Percentiles rank a stretch among this genome's conserved stretches.
Evolutionary conservation across 2,888 invertebrate genomes (phyloP).

Genomic region (Anarsia innoxiella): DNA sequence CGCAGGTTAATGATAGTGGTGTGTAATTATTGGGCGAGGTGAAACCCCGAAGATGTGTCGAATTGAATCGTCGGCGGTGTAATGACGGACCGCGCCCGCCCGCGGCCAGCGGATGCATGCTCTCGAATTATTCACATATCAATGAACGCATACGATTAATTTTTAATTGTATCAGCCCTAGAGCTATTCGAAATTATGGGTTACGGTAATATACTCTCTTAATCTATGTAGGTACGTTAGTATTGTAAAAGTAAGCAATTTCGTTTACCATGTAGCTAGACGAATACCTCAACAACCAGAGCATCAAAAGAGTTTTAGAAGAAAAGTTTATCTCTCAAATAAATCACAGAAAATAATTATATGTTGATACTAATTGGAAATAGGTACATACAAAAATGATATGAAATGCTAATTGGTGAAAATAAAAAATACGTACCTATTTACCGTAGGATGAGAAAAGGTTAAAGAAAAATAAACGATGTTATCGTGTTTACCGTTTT

Average conservation of each 20-base stretch:
- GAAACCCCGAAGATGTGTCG: conserved; percentile 72
- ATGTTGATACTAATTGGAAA: too few species aligned
- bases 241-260: too few species aligned
- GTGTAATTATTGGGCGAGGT: conserved; percentile 71
- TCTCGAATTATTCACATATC: conserved; percentile 37
- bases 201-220: conserved; percentile 14
- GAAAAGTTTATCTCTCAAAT: too few species aligned
- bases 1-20: conserved; percentile 61
- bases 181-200: conserved; percentile 32
- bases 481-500: conserved; percentile 8
- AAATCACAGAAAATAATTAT: too few species aligned
- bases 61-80: conserved; percentile 58
- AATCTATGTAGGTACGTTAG: too few species aligned
- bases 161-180: conserved; percentile 50
- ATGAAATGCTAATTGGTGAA: too few species aligned
- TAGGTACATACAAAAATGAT: too few species aligned
- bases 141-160: conserved; percentile 53
- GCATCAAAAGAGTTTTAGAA: too few species aligned
- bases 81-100: conserved; percentile 38
- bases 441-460: too few species aligned
- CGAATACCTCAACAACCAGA: too few species aligned
- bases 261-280: too few species aligned
- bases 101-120: conserved; percentile 34
- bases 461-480: not conserved
- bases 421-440: too few species aligned